These are phyloP conservation scores for Hydropsyche betteni DNA, from an alignment of 2,888 invertebrate species.

Conservation along the genomic window DNA sequence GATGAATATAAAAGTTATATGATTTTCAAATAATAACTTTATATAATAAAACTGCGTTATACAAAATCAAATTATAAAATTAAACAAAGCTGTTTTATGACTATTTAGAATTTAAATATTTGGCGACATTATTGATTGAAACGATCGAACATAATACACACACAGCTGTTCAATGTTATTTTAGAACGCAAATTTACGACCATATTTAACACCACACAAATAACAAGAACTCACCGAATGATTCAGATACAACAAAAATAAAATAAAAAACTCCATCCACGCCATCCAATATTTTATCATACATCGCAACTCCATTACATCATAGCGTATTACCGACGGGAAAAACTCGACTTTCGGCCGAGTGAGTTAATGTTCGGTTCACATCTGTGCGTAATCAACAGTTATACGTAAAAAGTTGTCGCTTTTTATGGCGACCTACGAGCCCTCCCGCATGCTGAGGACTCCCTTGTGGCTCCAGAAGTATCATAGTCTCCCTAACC, in stretches of 20 bases:
- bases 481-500: background rate
- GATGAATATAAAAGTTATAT: too few species aligned
- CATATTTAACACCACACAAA: background rate
- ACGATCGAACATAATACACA: too few species aligned
- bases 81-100: too few species aligned
- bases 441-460: background rate
- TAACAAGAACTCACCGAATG: background rate
- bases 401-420: conserved; percentile 9
- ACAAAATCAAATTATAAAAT: too few species aligned
- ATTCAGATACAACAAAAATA: background rate
- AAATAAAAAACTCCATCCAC: background rate
- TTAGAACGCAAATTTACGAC: background rate
- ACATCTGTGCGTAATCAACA: conserved; percentile 13
- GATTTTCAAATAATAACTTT: too few species aligned
- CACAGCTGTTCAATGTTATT: background rate
- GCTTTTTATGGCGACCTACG: conserved; percentile 6
- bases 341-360: background rate
- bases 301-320: background rate
- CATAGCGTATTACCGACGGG: background rate
- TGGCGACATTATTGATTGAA: too few species aligned
- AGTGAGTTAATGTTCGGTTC: background rate
- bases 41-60: too few species aligned
- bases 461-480: background rate
- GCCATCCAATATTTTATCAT: too few species aligned
- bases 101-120: too few species aligned